Percentiles rank a stretch among this genome's conserved stretches.
Conservation (phyloP, 2,888 invertebrate genomes). For the Drosophila pseudotalamancana region DNA sequence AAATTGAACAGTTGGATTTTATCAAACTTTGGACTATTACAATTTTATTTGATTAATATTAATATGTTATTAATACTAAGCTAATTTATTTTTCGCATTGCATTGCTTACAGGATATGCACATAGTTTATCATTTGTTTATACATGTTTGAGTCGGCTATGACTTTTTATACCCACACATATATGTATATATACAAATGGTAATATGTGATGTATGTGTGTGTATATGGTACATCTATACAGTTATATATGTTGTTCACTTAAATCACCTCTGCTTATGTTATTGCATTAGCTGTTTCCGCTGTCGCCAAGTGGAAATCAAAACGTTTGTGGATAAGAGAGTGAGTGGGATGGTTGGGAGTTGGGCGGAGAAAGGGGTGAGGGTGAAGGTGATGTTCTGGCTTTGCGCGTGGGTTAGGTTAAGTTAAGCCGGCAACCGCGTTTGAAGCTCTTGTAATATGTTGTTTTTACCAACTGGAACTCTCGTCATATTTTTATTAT, state of each 20-base stretch:
- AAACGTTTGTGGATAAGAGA: background rate
- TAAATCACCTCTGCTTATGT: constrained; percentile 17
- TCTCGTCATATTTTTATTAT: constrained; percentile 32
- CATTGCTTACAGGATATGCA: too few species aligned
- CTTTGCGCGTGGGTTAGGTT: background rate
- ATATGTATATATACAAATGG: background rate
- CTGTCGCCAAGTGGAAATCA: constrained; percentile 11
- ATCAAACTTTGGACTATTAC: too few species aligned
- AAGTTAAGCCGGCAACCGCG: background rate
- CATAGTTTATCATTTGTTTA: too few species aligned
- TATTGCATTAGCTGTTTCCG: constrained; percentile 24
- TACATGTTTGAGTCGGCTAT: too few species aligned
- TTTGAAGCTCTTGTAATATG: background rate
- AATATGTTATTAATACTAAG: too few species aligned
- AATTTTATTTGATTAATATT: too few species aligned
- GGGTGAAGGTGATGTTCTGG: background rate
- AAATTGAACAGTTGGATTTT: too few species aligned
- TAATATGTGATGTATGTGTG: background rate
- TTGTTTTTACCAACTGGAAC: constrained; percentile 32
- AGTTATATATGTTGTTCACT: too few species aligned
- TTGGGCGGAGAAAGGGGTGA: too few species aligned
- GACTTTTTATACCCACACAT: too few species aligned
- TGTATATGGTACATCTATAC: background rate
- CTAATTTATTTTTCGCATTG: too few species aligned
- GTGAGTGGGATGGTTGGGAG: background rate